phyloP scores from a whole-genome alignment of 2,888 invertebrate genomes.

The Frankliniella intonsa region DNA sequence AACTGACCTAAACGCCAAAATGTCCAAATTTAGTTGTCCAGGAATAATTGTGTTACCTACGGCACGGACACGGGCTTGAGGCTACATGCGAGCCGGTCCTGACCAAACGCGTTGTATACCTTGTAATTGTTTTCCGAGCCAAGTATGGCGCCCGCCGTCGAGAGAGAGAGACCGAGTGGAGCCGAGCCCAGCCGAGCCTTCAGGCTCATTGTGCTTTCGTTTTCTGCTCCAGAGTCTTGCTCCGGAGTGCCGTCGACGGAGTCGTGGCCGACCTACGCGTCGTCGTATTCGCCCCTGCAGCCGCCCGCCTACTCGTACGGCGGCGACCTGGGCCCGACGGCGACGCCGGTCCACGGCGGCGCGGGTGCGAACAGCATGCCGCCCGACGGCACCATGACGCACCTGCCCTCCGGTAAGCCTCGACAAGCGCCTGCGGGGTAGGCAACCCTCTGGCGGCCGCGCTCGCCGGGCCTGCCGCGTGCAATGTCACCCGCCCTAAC shows the following conservation, averaged over 20 bases:
- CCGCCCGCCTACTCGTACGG: constrained; percentile 32
- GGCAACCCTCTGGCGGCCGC: neutral
- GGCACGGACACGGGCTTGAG: no score
- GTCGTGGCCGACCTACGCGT: neutral
- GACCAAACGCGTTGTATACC: no score
- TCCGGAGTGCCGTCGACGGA: neutral
- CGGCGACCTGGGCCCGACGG: constrained; percentile 32
- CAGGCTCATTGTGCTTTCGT: neutral
- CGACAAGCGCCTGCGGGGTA: constrained; percentile 25
- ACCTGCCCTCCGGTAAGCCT: constrained; percentile 57
- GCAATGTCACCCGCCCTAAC: neutral
- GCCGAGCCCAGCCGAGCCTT: neutral
- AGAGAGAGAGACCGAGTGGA: no score
- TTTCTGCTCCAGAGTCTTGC: neutral
- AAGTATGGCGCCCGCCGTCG: no score
- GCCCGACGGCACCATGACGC: constrained; percentile 39
- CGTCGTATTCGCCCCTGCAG: constrained; percentile 14
- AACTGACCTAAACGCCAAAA: no score
- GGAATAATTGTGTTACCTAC: no score
- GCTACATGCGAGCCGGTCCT: no score
- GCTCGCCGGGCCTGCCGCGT: neutral
- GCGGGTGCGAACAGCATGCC: neutral
- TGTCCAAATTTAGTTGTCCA: no score
- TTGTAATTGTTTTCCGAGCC: no score
- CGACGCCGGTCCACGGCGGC: constrained; percentile 29